phyloP scores from a whole-genome alignment of 2,113 vertebrate genomes.

The Siniperca knerii region DNA sequence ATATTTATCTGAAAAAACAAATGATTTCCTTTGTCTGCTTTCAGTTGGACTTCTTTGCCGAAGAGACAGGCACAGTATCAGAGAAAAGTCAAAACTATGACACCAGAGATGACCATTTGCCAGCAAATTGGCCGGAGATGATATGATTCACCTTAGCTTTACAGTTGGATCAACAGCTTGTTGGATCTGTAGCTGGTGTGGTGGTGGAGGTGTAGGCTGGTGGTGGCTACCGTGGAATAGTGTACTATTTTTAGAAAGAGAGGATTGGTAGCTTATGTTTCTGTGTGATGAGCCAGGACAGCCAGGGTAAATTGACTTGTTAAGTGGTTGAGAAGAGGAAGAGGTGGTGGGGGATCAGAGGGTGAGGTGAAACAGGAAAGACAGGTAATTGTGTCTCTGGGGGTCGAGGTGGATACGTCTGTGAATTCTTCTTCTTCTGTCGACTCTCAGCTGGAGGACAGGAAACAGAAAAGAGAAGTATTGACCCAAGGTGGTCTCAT shows the following conservation, averaged over 20 bases:
- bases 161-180: neutral
- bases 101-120: neutral
- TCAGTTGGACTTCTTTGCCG: no score
- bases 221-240: neutral
- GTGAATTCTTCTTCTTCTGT: constrained; percentile 26
- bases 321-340: constrained; percentile 35
- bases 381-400: constrained; percentile 66
- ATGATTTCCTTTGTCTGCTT: neutral
- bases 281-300: constrained; percentile 43
- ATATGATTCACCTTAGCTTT: neutral
- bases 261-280: constrained; percentile 23
- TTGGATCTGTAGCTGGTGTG: neutral
- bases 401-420: constrained; percentile 34
- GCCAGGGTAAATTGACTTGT: constrained; percentile 35
- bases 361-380: constrained; percentile 45
- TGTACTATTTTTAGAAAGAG: constrained; percentile 22
- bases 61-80: neutral
- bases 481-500: constrained; percentile 53
- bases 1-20: neutral
- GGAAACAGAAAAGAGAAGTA: constrained; percentile 41
- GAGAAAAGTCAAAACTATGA: neutral
- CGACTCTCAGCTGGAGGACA: constrained; percentile 38
- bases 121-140: neutral
- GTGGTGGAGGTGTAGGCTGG: constrained; percentile 2
- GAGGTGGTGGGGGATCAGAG: constrained; percentile 25